phyloP scores from a whole-genome alignment of 2,113 vertebrate species.

The Aviceda subcristata region DNA sequence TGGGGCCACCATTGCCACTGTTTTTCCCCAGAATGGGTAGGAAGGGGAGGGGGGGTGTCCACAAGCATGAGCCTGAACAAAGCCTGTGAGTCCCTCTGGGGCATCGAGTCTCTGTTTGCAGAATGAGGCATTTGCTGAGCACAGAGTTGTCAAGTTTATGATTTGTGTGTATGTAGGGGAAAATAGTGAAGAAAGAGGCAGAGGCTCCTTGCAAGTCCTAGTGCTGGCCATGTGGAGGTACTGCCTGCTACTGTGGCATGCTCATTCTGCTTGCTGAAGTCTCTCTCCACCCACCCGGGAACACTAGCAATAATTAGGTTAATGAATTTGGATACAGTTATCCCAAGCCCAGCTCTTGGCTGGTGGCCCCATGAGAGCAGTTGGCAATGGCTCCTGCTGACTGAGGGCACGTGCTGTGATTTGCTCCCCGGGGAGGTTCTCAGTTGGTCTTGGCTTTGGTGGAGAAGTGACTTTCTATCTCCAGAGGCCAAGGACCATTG shows the following conservation, averaged over 20 bases:
- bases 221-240: not conserved
- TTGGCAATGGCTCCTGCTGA: not conserved
- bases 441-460: not conserved
- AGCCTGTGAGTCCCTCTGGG: not conserved
- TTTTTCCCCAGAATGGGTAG: not conserved
- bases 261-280: not conserved
- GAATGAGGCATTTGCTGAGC: not conserved
- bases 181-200: not conserved
- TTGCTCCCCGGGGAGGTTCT: not conserved
- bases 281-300: not conserved
- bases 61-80: not conserved
- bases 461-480: not conserved
- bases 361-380: not conserved
- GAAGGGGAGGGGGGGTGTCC: not conserved
- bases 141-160: not conserved
- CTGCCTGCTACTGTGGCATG: not conserved
- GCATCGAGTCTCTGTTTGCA: not conserved
- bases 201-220: not conserved
- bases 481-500: not conserved
- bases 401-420: rapidly evolving
- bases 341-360: not conserved
- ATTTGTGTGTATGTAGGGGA: not conserved
- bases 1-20: rapidly evolving
- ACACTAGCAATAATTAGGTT: not conserved
- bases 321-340: not conserved